Base-by-base conservation (phyloP, 1,140 invertebrate species). In the Megathymus violae region DNA sequence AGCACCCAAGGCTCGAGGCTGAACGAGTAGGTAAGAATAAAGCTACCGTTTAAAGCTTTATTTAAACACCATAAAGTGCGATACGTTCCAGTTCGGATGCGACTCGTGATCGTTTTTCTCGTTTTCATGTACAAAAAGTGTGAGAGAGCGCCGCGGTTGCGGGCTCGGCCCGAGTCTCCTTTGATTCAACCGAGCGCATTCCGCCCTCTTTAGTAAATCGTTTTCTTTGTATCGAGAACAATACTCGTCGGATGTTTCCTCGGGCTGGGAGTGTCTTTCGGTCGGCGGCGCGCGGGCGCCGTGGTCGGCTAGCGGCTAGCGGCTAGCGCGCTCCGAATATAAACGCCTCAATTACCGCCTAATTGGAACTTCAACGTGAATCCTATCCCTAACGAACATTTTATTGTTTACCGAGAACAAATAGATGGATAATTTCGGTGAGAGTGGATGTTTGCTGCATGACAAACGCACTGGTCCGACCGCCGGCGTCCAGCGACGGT, bases 181-280 rank as follows among this genome's bases (percentile, higher is more conserved):
- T 58, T 58, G 54, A 58, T 15, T 27, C 10, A n/a, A 44, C 22
- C 41, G 31, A 43, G 25, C 25, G 25, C 41, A 58, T 58, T 44
- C 54, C 54, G 7, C 17, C 14, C 17, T 56, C 41, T 40, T 58
- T 31, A 13, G 52, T n/a, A 14, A 34, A 58, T 4, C 52, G 25
- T 40, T 54, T 58, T 44, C 38, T 56, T 56, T 56, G 51, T 56
- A 43, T 44, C 25, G 40, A 40, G 52, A 56, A 56, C 52, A 56
- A 56, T 56, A 56, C 52, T 44, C 52, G 41, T 43, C 17, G 38
- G 22, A 27, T 56, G 52, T n/a, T n/a, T n/a, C n/a, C n/a, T n/a
- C n/a, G n/a, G n/a, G n/a, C n/a, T n/a, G n/a, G n/a, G n/a, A n/a
- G n/a, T n/a, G n/a, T n/a, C n/a, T n/a, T n/a, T n/a, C n/a, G n/a